These are phyloP conservation scores for Cydia amplana DNA, from an alignment of 1,140 invertebrate species.

Conservation along the genomic window DNA sequence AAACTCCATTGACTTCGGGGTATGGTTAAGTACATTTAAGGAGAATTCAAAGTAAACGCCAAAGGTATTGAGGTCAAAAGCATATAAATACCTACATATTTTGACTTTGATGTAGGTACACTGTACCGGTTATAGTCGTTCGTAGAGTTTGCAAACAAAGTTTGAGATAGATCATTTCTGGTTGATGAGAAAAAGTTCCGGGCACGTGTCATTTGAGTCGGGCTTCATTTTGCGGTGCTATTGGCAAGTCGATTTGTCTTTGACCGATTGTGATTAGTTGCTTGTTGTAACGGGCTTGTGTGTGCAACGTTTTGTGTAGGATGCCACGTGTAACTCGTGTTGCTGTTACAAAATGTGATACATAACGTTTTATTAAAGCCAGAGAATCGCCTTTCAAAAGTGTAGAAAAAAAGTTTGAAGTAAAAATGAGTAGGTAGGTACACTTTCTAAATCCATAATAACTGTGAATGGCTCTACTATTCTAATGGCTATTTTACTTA, in stretches of 20 bases:
- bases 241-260: neutral
- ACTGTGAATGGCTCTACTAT: no score
- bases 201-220: neutral
- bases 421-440: no score
- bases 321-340: neutral
- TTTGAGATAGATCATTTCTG: neutral
- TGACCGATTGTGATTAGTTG: neutral
- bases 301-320: neutral
- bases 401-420: no score
- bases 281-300: neutral
- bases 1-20: no score
- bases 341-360: neutral
- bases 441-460: no score
- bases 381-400: no score
- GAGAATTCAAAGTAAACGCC: no score
- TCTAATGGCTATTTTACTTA: no score
- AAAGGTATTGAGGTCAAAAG: no score
- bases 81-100: no score
- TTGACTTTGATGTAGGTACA: neutral
- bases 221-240: neutral
- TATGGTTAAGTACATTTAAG: no score
- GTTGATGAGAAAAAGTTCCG: conserved; percentile 15
- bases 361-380: no score
- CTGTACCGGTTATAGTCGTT: neutral
- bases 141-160: conserved; percentile 4